Conservation (phyloP, 2,113 vertebrate species). For the Callospermophilus lateralis region DNA sequence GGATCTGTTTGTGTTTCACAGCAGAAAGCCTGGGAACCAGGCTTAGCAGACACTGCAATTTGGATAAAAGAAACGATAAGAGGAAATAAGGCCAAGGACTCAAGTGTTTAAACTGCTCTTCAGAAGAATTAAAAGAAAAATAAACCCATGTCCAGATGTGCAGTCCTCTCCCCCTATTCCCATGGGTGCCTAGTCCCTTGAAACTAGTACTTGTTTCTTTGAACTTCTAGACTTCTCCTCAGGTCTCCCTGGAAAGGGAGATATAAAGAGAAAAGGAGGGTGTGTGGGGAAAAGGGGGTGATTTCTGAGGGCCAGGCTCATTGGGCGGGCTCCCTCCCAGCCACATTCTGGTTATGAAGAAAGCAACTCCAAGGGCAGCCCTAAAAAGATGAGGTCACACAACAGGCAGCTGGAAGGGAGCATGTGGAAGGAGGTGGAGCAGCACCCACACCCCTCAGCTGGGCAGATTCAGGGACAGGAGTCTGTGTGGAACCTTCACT, state of each 20-base stretch:
- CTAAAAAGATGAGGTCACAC: conserved; percentile 59
- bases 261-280: not conserved
- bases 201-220: not conserved
- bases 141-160: conserved; percentile 71
- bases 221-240: not conserved
- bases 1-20: conserved; percentile 22
- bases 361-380: not conserved
- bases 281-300: not conserved
- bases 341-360: not conserved
- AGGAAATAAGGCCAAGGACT: conserved; percentile 57
- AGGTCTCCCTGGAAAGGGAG: not conserved
- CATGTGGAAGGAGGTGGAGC: not conserved
- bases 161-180: not conserved
- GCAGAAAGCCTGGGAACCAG: conserved; percentile 61
- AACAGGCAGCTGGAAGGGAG: not conserved
- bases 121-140: conserved; percentile 77
- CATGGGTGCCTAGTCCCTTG: not conserved
- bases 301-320: not conserved
- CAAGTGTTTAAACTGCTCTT: conserved; percentile 52
- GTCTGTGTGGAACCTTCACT: not conserved
- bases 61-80: conserved; percentile 53
- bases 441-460: not conserved
- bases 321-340: not conserved
- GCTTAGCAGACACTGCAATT: not conserved
- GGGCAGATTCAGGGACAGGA: not conserved